Conservation (phyloP, 2,797 vertebrate species). For the Phataginus tetradactyla region DNA sequence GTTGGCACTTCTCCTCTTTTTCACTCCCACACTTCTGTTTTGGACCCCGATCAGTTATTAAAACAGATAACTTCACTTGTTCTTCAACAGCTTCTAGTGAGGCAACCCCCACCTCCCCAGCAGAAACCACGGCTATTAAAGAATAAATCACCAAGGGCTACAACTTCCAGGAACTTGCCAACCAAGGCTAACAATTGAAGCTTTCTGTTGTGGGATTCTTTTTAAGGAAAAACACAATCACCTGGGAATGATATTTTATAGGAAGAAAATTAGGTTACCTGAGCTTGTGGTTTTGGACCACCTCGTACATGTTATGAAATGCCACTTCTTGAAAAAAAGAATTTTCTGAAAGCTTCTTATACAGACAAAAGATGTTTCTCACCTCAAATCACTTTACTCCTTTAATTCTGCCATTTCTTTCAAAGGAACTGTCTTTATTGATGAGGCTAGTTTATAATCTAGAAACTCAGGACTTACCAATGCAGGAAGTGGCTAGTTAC, state of each 20-base stretch:
- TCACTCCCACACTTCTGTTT: neutral
- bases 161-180: neutral
- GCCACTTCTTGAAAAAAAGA: neutral
- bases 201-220: conserved; percentile 11
- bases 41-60: neutral
- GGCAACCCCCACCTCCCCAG: neutral
- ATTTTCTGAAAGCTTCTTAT: neutral
- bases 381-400: neutral
- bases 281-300: neutral
- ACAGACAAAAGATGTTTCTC: neutral
- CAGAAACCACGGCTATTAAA: conserved; percentile 52
- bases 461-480: neutral
- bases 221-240: neutral
- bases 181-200: conserved; percentile 44
- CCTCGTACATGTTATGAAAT: neutral
- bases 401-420: neutral
- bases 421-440: neutral
- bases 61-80: neutral
- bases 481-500: neutral
- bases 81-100: neutral
- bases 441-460: neutral
- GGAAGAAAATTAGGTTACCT: neutral
- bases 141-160: conserved; percentile 27
- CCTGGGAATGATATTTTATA: neutral
- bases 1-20: neutral